These are phyloP conservation scores for Montipora capitata DNA, from an alignment of 92 coral and sea anemone species.

Conservation along the genomic window DNA sequence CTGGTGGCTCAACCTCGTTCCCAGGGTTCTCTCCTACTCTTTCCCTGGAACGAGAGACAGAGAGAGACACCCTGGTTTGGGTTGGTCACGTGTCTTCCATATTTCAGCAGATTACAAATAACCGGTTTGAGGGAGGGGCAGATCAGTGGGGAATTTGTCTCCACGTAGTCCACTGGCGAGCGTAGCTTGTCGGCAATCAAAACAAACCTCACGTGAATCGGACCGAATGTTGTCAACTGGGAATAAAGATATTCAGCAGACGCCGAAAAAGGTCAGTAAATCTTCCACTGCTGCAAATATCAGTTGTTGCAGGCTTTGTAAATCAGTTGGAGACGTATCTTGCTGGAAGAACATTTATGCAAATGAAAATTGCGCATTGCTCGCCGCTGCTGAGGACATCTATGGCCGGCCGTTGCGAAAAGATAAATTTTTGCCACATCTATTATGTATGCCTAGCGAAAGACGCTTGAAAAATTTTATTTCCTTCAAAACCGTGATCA, in stretches of 20 bases:
- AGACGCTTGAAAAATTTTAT: constrained; percentile 25
- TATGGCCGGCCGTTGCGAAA: constrained; percentile 7
- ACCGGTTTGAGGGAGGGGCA: background rate
- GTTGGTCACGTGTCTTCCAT: background rate
- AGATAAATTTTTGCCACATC: constrained; percentile 9
- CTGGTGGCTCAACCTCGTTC: background rate
- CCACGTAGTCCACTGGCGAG: background rate
- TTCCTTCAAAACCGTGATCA: constrained; percentile 20
- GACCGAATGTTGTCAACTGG: background rate
- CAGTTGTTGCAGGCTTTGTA: constrained; percentile 13
- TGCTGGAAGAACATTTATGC: constrained; percentile 17
- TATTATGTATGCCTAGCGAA: constrained; percentile 5
- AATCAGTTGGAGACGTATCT: constrained; percentile 8
- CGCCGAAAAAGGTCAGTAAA: background rate
- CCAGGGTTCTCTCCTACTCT: background rate
- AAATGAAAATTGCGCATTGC: background rate
- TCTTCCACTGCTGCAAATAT: background rate
- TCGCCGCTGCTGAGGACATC: background rate
- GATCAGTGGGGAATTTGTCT: background rate
- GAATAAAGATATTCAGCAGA: background rate
- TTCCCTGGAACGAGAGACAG: background rate
- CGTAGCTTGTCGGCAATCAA: background rate
- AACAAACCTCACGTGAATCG: constrained; percentile 3
- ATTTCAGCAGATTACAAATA: background rate
- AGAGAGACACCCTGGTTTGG: background rate